phyloP scores from a whole-genome alignment of 2,797 vertebrate genomes.

The Cyprinella venusta region DNA sequence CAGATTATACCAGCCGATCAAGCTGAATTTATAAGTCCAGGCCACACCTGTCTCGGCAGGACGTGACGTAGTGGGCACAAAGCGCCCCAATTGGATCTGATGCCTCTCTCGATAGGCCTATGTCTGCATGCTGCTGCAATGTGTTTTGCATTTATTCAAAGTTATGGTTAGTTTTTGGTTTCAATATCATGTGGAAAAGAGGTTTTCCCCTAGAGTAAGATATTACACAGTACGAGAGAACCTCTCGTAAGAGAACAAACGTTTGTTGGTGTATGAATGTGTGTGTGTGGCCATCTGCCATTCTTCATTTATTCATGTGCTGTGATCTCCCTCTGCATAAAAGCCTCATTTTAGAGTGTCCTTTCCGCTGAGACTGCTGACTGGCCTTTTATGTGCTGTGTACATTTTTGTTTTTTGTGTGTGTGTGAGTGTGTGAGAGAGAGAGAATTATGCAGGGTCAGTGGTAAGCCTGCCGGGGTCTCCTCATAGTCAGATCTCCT shows the following conservation, averaged over 20 bases:
- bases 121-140: too few relatives aligned
- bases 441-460: constrained; percentile 32
- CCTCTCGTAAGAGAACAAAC: background rate
- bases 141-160: too few relatives aligned
- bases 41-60: too few relatives aligned
- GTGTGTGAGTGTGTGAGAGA: background rate
- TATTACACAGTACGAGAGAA: too few relatives aligned
- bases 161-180: too few relatives aligned
- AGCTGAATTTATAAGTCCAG: too few relatives aligned
- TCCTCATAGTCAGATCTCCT: constrained; percentile 26
- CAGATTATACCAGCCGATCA: too few relatives aligned
- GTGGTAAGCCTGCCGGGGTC: constrained; percentile 7
- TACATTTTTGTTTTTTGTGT: constrained; percentile 1
- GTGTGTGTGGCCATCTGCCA: constrained; percentile 9
- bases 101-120: too few relatives aligned
- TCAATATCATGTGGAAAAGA: too few relatives aligned
- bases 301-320: constrained; percentile 49
- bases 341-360: constrained; percentile 40
- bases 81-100: too few relatives aligned
- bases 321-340: constrained; percentile 42
- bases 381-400: constrained; percentile 39
- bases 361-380: constrained; percentile 41
- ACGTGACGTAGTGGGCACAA: too few relatives aligned
- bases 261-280: background rate
- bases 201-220: too few relatives aligned